Evolutionary conservation across 2,113 vertebrate species (phyloP), one percentile per base, ranked within the genome.

Genomic region (Aptenodytes patagonicus): DNA sequence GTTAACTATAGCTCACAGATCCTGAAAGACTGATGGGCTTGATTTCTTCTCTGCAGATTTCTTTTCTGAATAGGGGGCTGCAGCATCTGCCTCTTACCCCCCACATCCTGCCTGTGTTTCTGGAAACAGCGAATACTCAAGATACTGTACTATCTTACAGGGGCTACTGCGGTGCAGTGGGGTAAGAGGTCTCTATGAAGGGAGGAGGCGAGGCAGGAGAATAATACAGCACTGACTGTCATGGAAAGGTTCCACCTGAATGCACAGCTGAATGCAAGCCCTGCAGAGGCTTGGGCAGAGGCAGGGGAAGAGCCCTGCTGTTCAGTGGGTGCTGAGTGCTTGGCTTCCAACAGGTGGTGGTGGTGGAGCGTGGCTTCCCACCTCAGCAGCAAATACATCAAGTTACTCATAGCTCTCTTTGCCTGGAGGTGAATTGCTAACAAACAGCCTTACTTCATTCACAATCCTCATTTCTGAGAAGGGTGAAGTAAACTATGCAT

Each of bases 161-260:
- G 38, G 32, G 24, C 6, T 3, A 18, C 0, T 34, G 40, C 1
- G 0, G 31, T 60, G 34, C 17, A 15, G 7, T 9, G 18, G 14
- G 34, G 18, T 24, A 40, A 49, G 54, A 68, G 22, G 31, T 46
- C 22, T 47, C 25, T 28, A 0, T 13, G 16, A 32, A 38, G 31
- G 7, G 42, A 61, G 11, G 36, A 61, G 46, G 17, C 2, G 2
- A 72, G n/a, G 52, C 52, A 87, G 36, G 54, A 28, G 11, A 34
- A 66, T 17, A 49, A 22, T 8, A 38, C 24, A 44, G 17, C 11
- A 36, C 38, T 11, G 64, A 34, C 17, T 40, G 42, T 18, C 34
- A 40, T 4, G 40, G 78, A 13, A 19, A 69, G 36, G 47, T 29
- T 46, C 54, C 31, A 31, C 10, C 44, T 44, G 83, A 71, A 25